Base-by-base conservation (phyloP, 2,113 vertebrate genomes). In the Nansenia antarctica region DNA sequence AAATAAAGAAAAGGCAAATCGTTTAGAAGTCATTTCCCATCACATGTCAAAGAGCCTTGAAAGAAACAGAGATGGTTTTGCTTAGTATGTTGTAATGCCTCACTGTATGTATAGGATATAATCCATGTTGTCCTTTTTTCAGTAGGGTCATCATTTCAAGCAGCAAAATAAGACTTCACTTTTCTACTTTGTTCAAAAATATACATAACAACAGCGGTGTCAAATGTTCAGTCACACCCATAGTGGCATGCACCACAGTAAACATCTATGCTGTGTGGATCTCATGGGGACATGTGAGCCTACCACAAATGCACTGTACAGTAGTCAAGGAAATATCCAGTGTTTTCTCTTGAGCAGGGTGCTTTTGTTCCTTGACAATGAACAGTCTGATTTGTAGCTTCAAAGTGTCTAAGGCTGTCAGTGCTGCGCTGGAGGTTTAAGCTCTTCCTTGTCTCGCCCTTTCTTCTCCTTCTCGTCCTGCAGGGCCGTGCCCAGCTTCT, bases 401-500 rank as follows among this genome's bases (percentile, higher is more conserved):
- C 30, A 35, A 59, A 57, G 54, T 32, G 34, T 24, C 9, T 1
- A 67, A 59, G 22, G 24, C 31, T 54, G 32, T 5, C 26, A 26
- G 24, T 9, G 39, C 9, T 8, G 57, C 12, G 64, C 42, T 67
- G 39, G 62, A 62, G 39, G 26, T 85, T 90, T 96, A 90, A 98
- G 95, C 39, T 98, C 97, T 60, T 99, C 96, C 80, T 96, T 98
- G 84, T 97, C 96, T 80, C 94, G 86, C 84, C 94, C 94, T 91
- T 94, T 98, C 90, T 92, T 97, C 24, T 99, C 96, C 77, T 96
- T 98, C 81, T 99, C 98, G 34, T 99, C 96, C 83, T 98, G 97
- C 77, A 99, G 90, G 59, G 96, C 95, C 8, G 94, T 95, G 67
- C 96, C 98, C 0, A 99, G 94, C 81, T 98, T 99, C 89, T 98